Percentiles rank a stretch among this genome's conserved stretches.
Conservation (phyloP, 2,113 vertebrate species). For the Centropus unirufus region DNA sequence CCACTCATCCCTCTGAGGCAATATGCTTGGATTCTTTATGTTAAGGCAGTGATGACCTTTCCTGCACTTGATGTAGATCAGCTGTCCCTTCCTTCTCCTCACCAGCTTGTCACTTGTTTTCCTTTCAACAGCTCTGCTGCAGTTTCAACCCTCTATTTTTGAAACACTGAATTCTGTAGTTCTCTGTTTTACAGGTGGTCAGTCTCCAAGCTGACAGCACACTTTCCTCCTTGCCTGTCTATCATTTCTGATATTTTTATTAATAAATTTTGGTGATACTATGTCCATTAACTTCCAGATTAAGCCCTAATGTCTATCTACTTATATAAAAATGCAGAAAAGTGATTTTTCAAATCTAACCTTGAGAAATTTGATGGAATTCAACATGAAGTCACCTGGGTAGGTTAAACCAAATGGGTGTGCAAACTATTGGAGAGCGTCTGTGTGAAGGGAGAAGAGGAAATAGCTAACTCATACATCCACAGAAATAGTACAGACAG, state of each 20-base stretch:
- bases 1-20: accelerated
- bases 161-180: background rate
- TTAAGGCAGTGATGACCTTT: accelerated
- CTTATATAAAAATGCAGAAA: background rate
- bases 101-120: background rate
- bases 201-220: background rate
- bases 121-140: background rate
- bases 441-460: background rate
- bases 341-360: background rate
- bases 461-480: background rate
- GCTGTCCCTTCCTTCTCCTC: background rate
- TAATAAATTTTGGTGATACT: background rate
- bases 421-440: background rate
- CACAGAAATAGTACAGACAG: background rate
- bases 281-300: background rate
- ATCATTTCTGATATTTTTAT: background rate
- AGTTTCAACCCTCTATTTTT: background rate
- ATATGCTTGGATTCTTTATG: background rate
- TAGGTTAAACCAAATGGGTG: background rate
- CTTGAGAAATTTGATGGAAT: background rate
- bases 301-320: background rate
- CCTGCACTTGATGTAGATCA: background rate
- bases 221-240: background rate
- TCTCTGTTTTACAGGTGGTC: background rate
- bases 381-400: background rate